phyloP scores from a whole-genome alignment of 23 tunicate genomes.

The Ascidia mentula region DNA sequence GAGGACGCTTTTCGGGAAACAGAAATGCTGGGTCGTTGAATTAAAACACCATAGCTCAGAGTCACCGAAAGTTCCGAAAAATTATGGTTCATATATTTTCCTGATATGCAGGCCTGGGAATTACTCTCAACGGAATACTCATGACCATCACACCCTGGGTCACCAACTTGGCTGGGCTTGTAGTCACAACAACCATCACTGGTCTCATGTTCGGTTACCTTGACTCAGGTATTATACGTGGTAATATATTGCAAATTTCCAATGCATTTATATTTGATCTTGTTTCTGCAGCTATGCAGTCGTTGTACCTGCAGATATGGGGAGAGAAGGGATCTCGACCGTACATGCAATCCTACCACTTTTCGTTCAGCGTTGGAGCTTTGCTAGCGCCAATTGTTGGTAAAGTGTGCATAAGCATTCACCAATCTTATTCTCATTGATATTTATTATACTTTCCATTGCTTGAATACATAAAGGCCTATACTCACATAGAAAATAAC shows the following conservation, averaged over 20 bases:
- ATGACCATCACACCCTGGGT: slow-evolving; percentile 80
- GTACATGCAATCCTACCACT: slow-evolving; percentile 80
- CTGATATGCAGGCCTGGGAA: slow-evolving; percentile 76
- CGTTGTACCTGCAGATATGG: slow-evolving; percentile 80
- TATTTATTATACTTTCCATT: too few species aligned
- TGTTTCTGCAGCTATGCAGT: slow-evolving; percentile 41
- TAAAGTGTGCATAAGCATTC: slow-evolving; percentile 10
- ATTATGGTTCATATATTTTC: too few species aligned
- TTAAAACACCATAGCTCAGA: too few species aligned
- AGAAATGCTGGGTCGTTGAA: too few species aligned
- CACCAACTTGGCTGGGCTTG: slow-evolving; percentile 48
- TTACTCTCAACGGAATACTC: slow-evolving; percentile 54
- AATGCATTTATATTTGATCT: too few species aligned
- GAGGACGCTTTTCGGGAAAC: too few species aligned
- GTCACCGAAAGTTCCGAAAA: too few species aligned
- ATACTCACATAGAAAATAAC: too few species aligned
- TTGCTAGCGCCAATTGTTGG: slow-evolving; percentile 82
- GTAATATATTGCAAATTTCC: too few species aligned
- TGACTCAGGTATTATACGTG: slow-evolving; percentile 74
- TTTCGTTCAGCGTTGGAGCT: slow-evolving; percentile 83
- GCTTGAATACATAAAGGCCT: too few species aligned
- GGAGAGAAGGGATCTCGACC: slow-evolving; percentile 89
- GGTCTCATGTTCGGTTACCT: slow-evolving; percentile 77
- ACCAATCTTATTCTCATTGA: not conserved
- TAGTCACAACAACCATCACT: slow-evolving; percentile 43